Evolutionary conservation across 2,797 vertebrate species (phyloP).

Genomic region (Acipenser transmontanus): DNA sequence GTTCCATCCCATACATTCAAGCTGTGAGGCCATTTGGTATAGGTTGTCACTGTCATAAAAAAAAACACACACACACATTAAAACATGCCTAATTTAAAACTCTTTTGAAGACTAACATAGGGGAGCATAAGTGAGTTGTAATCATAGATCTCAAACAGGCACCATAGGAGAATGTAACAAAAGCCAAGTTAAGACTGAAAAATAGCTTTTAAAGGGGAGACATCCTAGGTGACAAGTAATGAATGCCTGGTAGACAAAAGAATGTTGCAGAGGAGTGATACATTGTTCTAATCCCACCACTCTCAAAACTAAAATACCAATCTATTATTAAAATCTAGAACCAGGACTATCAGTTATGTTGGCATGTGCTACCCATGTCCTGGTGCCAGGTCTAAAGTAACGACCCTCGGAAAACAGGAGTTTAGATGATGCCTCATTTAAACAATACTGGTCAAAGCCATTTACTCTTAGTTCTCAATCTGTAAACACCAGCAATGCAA

Average conservation of each 20-base stretch:
- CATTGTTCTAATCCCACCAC: conserved; percentile 55
- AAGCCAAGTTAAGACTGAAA: conserved; percentile 12
- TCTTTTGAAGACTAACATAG: background rate
- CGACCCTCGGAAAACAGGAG: too few species aligned
- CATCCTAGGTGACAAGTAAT: conserved; percentile 45
- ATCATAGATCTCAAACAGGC: conserved; percentile 1
- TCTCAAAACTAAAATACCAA: conserved; percentile 33
- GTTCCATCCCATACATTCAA: conserved; percentile 90
- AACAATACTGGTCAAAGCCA: too few species aligned
- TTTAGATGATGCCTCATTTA: too few species aligned
- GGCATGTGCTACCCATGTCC: conserved; percentile 15
- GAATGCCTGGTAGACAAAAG: conserved; percentile 45
- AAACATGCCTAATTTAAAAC: background rate
- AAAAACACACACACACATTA: conserved; percentile 14
- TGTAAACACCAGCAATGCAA: too few species aligned
- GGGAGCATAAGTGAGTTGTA: background rate
- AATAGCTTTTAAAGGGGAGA: conserved; percentile 29
- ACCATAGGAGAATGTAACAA: conserved; percentile 5
- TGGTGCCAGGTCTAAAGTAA: too few species aligned
- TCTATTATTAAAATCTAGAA: conserved; percentile 50
- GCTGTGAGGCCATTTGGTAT: conserved; percentile 91
- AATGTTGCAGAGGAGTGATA: conserved; percentile 42
- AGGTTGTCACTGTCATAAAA: conserved; percentile 79
- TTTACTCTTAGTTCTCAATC: too few species aligned
- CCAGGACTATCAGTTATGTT: conserved; percentile 47